These are phyloP conservation scores for Acromyrmex heyeri DNA, from an alignment of 1,140 invertebrate species.

Conservation along the genomic window DNA sequence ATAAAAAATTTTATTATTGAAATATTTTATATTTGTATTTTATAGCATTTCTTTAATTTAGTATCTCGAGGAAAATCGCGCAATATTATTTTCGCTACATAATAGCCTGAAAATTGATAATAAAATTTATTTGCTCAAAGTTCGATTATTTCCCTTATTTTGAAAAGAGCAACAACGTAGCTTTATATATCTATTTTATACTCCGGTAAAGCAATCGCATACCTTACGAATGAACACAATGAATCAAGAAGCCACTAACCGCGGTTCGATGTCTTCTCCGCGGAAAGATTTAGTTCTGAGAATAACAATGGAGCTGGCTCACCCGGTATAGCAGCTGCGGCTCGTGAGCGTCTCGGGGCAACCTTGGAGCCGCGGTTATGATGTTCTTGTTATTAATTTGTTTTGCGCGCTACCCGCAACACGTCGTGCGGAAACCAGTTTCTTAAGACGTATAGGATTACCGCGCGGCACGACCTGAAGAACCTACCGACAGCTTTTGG, in stretches of 20 bases:
- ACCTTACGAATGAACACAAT: slow-evolving; percentile 17
- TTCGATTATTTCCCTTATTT: neutral
- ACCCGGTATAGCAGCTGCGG: slow-evolving; percentile 74
- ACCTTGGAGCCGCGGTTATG: slow-evolving; percentile 77
- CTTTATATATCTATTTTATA: neutral
- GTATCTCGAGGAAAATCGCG: neutral
- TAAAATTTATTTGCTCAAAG: neutral
- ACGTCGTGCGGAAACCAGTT: slow-evolving; percentile 78
- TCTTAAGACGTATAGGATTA: slow-evolving; percentile 79
- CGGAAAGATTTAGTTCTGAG: slow-evolving; percentile 52
- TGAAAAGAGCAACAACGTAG: neutral
- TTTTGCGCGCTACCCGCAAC: slow-evolving; percentile 79
- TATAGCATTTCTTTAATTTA: neutral
- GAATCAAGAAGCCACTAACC: slow-evolving; percentile 31
- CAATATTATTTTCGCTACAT: neutral
- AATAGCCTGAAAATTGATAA: neutral
- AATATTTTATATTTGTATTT: neutral
- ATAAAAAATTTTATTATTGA: neutral
- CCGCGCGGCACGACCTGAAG: slow-evolving; percentile 68
- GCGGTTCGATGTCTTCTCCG: slow-evolving; percentile 47
- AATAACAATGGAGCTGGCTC: slow-evolving; percentile 67
- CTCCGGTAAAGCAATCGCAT: neutral
- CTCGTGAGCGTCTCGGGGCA: slow-evolving; percentile 71
- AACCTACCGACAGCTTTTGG: slow-evolving; percentile 76
- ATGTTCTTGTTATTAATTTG: slow-evolving; percentile 81